These are phyloP conservation scores for Lemur catta DNA, from an alignment of 2,797 vertebrate genomes.

Conservation along the genomic window DNA sequence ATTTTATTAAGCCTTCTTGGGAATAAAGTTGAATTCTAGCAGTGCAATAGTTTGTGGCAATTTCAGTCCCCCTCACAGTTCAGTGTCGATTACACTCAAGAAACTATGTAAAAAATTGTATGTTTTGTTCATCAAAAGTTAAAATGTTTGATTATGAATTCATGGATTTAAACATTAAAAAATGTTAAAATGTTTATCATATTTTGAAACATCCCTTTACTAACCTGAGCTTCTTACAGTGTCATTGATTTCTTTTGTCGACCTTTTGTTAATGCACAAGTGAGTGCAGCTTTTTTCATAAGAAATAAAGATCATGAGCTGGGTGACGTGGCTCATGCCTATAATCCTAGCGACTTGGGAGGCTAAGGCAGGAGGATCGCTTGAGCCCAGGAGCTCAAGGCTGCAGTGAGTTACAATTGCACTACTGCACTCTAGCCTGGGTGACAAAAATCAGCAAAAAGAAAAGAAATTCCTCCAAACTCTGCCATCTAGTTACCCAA, in stretches of 20 bases:
- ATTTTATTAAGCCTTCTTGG: slow-evolving; percentile 55
- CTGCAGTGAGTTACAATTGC: neutral
- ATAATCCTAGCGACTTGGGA: neutral
- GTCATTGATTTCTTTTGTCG: neutral
- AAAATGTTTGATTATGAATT: neutral
- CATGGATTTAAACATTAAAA: neutral
- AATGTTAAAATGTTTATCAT: slow-evolving; percentile 28
- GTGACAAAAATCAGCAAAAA: neutral
- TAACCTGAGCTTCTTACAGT: neutral
- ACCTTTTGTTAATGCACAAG: neutral
- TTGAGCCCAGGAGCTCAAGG: neutral
- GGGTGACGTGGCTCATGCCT: neutral
- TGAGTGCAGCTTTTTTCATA: neutral
- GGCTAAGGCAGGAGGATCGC: neutral
- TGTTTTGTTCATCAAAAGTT: slow-evolving; percentile 19
- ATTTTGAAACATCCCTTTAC: slow-evolving; percentile 5
- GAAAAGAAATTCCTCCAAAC: neutral
- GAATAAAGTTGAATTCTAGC: slow-evolving; percentile 42
- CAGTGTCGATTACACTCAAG: neutral
- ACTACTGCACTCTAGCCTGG: neutral
- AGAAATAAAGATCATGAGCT: neutral
- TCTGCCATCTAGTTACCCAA: neutral
- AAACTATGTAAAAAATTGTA: neutral
- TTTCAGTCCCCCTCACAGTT: neutral
- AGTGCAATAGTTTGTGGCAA: neutral